These are phyloP conservation scores for Phataginus tetradactyla DNA, from an alignment of 2,797 vertebrate species.

Conservation along the genomic window DNA sequence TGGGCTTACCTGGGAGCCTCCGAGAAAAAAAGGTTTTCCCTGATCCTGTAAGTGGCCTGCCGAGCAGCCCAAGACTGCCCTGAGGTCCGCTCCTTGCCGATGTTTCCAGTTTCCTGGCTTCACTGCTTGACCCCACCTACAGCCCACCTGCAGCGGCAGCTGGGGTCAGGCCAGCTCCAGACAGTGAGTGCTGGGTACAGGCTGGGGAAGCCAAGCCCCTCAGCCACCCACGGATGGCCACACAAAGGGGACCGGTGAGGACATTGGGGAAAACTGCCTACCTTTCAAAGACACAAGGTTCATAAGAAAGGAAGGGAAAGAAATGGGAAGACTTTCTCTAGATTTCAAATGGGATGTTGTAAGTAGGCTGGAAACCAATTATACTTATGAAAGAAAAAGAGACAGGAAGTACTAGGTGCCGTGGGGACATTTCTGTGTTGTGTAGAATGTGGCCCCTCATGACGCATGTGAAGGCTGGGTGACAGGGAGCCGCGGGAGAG, in stretches of 20 bases:
- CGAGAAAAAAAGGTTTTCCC: not conserved
- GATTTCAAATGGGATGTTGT: not conserved
- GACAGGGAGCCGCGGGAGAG: not conserved
- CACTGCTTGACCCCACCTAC: not conserved
- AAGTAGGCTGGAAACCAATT: not conserved
- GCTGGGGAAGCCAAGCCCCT: not conserved
- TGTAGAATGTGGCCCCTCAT: not conserved
- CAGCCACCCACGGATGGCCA: fast-evolving
- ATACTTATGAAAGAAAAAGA: not conserved
- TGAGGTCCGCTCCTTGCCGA: not conserved
- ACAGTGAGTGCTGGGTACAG: not conserved
- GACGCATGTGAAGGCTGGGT: fast-evolving
- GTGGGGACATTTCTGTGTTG: not conserved
- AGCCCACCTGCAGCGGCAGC: not conserved
- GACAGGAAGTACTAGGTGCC: not conserved
- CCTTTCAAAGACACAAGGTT: not conserved
- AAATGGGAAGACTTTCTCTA: constrained; percentile 7
- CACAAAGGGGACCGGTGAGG: not conserved
- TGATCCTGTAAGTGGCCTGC: not conserved
- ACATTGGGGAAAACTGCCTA: not conserved
- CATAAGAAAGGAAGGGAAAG: not conserved
- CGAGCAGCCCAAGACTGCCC: not conserved
- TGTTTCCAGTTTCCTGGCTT: not conserved
- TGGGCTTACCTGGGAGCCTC: not conserved
- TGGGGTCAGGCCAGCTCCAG: not conserved